Percentiles rank a stretch among this genome's conserved stretches.
phyloP scores from a whole-genome alignment of 1,140 invertebrate genomes.

The Drosophila subobscura region DNA sequence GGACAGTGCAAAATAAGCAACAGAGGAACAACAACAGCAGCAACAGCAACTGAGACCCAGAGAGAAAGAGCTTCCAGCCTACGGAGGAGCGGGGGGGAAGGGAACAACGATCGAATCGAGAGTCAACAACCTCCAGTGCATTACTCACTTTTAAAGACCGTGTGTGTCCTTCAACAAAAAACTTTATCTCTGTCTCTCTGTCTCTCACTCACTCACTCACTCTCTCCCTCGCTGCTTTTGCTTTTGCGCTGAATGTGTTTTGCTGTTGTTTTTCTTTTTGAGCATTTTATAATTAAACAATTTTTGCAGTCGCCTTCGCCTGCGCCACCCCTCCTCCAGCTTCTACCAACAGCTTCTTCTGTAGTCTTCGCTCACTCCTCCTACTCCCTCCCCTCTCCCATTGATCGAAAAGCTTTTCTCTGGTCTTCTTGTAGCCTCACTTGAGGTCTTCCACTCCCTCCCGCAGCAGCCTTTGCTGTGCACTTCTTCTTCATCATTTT shows the following conservation, averaged over 20 bases:
- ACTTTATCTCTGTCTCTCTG: conserved; percentile 67
- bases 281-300: conserved; percentile 83
- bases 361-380: background rate
- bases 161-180: conserved; percentile 82
- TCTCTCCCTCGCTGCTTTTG: conserved; percentile 9
- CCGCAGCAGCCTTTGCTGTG: background rate
- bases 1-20: conserved; percentile 67
- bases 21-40: conserved; percentile 23
- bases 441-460: conserved; percentile 6
- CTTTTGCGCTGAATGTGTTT: conserved; percentile 11
- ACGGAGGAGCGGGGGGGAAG: conserved; percentile 19
- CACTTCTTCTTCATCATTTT: conserved; percentile 29
- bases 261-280: conserved; percentile 49
- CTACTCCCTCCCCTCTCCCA: background rate
- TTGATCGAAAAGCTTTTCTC: background rate
- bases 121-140: conserved; percentile 82
- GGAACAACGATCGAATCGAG: conserved; percentile 4
- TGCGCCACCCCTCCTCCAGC: conserved; percentile 5
- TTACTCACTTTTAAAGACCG: conserved; percentile 83
- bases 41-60: conserved; percentile 14
- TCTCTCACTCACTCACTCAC: conserved; percentile 24
- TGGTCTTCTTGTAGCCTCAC: background rate
- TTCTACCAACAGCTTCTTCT: background rate
- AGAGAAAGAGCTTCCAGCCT: conserved; percentile 31
- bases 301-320: conserved; percentile 57